These are phyloP conservation scores for Patella depressa DNA, from an alignment of 2,888 invertebrate genomes.

Conservation along the genomic window DNA sequence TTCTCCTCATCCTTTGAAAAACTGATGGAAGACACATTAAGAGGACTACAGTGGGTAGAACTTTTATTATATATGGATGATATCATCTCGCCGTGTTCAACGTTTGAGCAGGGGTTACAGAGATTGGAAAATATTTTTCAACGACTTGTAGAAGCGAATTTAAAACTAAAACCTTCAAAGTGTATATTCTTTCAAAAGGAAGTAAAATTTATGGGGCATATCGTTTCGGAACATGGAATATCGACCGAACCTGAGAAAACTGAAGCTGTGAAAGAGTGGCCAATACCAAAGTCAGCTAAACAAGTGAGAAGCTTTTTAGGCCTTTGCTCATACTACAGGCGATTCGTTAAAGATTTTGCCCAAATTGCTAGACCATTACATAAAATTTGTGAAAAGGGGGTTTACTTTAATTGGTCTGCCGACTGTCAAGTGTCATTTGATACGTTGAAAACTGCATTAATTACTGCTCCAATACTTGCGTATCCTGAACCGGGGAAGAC, in stretches of 20 bases:
- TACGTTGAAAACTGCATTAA: background rate
- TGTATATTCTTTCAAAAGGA: background rate
- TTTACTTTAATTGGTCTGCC: background rate
- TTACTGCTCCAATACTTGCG: background rate
- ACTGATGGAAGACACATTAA: background rate
- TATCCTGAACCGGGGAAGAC: background rate
- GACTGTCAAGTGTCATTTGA: background rate
- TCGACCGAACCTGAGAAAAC: background rate
- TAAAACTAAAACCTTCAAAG: background rate
- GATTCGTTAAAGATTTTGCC: background rate
- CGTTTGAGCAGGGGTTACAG: background rate
- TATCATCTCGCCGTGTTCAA: background rate
- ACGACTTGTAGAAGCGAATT: background rate
- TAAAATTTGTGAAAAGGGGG: background rate
- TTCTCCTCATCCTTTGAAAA: background rate
- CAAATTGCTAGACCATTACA: background rate
- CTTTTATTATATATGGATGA: constrained; percentile 1
- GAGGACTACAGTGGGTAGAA: constrained; percentile 1
- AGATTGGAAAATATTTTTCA: background rate
- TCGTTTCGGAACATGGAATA: background rate
- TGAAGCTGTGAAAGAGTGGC: background rate
- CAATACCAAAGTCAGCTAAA: background rate
- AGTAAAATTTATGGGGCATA: background rate
- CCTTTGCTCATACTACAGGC: background rate
- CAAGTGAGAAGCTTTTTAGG: background rate